Conservation (phyloP, 2,113 vertebrate genomes). For the Callithrix jacchus region DNA sequence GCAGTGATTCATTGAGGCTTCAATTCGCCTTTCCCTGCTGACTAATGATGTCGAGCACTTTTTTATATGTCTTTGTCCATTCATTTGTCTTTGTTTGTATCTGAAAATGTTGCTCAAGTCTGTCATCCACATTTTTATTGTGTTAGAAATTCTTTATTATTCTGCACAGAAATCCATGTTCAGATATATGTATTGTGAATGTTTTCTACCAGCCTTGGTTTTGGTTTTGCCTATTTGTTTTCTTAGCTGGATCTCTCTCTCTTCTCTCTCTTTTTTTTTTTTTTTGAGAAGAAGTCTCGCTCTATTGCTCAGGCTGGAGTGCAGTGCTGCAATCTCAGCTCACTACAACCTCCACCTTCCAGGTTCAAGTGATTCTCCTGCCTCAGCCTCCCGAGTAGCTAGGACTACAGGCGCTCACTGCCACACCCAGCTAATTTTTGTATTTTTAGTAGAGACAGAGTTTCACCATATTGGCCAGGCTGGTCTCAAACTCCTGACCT, state of each 20-base stretch:
- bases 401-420: too few species aligned
- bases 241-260: background rate
- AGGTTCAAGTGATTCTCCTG: too few species aligned
- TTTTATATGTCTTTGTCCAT: background rate
- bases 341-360: too few species aligned
- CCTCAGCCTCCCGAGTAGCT: too few species aligned
- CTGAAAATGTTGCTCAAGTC: background rate
- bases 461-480: too few species aligned
- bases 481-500: too few species aligned
- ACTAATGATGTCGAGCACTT: background rate
- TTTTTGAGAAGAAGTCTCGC: too few species aligned
- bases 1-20: background rate
- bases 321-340: too few species aligned
- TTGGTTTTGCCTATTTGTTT: background rate
- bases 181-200: background rate
- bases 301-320: too few species aligned
- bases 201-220: background rate
- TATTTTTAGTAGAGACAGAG: too few species aligned
- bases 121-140: background rate
- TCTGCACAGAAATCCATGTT: background rate
- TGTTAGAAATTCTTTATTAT: background rate
- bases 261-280: too few species aligned
- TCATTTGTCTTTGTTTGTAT: background rate
- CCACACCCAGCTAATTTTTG: too few species aligned
- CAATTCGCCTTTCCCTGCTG: background rate